Percentiles rank a stretch among this genome's conserved stretches.
Conservation (phyloP, 2,113 vertebrate genomes). For the Murina feae region DNA sequence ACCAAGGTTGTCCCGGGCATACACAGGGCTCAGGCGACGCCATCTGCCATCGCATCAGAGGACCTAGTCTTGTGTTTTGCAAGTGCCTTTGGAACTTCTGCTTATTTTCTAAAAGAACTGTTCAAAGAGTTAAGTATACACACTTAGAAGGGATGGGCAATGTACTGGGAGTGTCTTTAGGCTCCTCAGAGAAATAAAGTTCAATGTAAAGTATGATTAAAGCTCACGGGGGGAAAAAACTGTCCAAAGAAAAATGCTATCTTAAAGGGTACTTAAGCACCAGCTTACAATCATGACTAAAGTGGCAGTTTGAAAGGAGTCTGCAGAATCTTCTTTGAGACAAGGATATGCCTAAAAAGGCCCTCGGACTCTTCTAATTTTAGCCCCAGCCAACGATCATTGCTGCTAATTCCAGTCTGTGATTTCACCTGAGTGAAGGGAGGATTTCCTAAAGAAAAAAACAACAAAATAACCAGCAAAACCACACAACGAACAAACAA, state of each 20-base stretch:
- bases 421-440: constrained; percentile 65
- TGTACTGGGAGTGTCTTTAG: neutral
- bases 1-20: constrained; percentile 44
- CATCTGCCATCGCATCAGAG: constrained; percentile 47
- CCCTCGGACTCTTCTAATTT: constrained; percentile 68
- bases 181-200: constrained; percentile 18
- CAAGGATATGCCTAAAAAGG: constrained; percentile 66
- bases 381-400: constrained; percentile 66
- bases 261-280: constrained; percentile 1
- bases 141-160: constrained; percentile 33
- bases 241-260: neutral
- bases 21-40: constrained; percentile 25
- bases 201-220: constrained; percentile 7
- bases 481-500: neutral
- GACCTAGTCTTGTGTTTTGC: neutral
- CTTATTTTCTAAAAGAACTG: constrained; percentile 32
- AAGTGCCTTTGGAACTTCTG: constrained; percentile 36
- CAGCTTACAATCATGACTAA: constrained; percentile 38
- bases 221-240: neutral
- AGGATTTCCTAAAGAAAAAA: constrained; percentile 65
- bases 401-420: constrained; percentile 63
- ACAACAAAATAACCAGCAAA: neutral
- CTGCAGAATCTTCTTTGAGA: constrained; percentile 60
- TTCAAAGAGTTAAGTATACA: constrained; percentile 41
- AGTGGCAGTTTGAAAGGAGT: constrained; percentile 73